Evolutionary conservation across 2,797 vertebrate species (phyloP).

Genomic region (Chromobotia macracanthus): DNA sequence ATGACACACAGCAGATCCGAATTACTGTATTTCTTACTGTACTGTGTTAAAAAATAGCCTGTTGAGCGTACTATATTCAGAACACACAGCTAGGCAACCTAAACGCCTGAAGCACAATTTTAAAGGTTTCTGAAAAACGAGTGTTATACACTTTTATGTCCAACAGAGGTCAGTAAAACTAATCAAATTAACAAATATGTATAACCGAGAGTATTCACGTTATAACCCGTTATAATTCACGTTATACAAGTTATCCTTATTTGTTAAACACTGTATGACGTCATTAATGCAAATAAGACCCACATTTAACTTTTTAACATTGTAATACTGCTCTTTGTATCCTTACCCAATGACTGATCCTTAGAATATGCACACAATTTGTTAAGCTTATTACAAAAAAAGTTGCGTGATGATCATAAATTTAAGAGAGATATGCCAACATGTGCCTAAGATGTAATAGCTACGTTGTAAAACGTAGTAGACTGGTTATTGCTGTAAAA

Average conservation of each 20-base stretch:
- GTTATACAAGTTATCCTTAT: background rate
- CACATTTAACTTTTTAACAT: background rate
- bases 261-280: background rate
- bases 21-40: background rate
- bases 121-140: background rate
- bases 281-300: background rate
- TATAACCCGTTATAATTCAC: too few species aligned
- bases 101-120: background rate
- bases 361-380: background rate
- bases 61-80: background rate
- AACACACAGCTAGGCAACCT: background rate
- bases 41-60: background rate
- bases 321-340: background rate
- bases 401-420: background rate
- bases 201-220: background rate
- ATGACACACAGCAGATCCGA: background rate
- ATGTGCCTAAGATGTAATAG: background rate
- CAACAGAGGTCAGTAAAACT: constrained; percentile 46
- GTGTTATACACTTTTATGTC: background rate
- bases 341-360: background rate
- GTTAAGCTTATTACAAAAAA: background rate
- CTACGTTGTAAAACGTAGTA: background rate
- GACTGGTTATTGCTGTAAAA: background rate
- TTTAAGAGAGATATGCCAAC: background rate
- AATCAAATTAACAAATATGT: constrained; percentile 4